phyloP scores from a whole-genome alignment of 2,888 invertebrate genomes.

The Hermaeophaga mercurialis region DNA sequence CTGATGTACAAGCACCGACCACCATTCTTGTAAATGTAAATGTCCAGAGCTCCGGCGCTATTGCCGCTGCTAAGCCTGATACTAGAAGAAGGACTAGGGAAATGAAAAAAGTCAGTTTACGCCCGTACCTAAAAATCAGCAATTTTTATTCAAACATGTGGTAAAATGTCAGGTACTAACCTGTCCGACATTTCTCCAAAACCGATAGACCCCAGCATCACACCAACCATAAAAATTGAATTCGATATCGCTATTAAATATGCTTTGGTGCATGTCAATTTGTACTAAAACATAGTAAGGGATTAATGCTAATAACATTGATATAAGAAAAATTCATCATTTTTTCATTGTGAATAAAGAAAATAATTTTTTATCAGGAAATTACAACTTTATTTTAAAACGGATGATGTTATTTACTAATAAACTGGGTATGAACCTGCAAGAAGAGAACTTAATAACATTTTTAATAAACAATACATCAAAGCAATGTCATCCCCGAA shows the following conservation, averaged over 20 bases:
- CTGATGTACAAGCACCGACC: constrained; percentile 76
- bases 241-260: constrained; percentile 70
- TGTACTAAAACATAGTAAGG: constrained; percentile 69
- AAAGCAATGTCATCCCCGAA: too few species aligned
- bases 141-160: constrained; percentile 11
- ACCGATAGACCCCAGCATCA: constrained; percentile 72
- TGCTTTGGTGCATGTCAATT: constrained; percentile 69
- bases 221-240: constrained; percentile 73
- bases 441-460: too few species aligned
- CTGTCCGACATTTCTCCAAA: constrained; percentile 75
- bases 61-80: constrained; percentile 68
- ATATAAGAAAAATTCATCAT: too few species aligned
- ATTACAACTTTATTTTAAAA: too few species aligned
- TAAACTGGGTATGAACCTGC: too few species aligned
- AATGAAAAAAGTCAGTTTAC: constrained; percentile 73
- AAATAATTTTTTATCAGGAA: too few species aligned
- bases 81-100: constrained; percentile 72
- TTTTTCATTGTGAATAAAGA: too few species aligned
- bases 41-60: constrained; percentile 71
- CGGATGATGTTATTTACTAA: too few species aligned
- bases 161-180: constrained; percentile 41
- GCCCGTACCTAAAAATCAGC: constrained; percentile 62
- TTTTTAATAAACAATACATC: too few species aligned
- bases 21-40: constrained; percentile 69
- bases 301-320: too few species aligned